A percentile compares a stretch with the other conserved stretches of the same genome.
These are phyloP conservation scores for Tetragonula carbonaria DNA, from an alignment of 2,888 invertebrate species.

Conservation along the genomic window DNA sequence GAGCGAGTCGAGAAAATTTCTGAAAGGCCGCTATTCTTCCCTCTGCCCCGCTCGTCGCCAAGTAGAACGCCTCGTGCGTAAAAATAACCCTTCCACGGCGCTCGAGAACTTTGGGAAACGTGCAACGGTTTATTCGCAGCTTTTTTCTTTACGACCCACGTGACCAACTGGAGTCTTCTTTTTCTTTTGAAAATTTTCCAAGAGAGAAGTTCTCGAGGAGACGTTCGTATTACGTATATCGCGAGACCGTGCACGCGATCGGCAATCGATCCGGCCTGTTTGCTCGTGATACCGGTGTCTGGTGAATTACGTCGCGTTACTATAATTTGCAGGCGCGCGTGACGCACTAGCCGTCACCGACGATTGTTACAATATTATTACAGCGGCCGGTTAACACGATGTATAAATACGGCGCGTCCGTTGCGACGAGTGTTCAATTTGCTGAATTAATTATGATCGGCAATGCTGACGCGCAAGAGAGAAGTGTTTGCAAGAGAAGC, in stretches of 20 bases:
- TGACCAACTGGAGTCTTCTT: no score
- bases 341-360: conserved; percentile 10
- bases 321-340: conserved; percentile 36
- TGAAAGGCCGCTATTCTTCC: not conserved
- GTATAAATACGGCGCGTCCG: conserved; percentile 23
- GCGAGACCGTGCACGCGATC: not conserved
- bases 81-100: conserved; percentile 3
- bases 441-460: conserved; percentile 39
- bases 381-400: conserved; percentile 37
- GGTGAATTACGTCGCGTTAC: conserved; percentile 28
- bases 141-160: not conserved
- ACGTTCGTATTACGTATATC: not conserved
- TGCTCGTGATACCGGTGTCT: conserved; percentile 4
- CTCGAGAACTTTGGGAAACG: not conserved
- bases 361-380: conserved; percentile 35
- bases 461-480: not conserved
- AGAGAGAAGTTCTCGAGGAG: not conserved
- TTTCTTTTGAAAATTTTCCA: not conserved
- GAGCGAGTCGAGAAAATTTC: not conserved
- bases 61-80: not conserved
- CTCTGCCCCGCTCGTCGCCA: not conserved
- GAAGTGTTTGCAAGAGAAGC: not conserved
- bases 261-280: conserved; percentile 25
- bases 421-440: conserved; percentile 36
- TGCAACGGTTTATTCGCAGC: not conserved